Percentiles rank a stretch among this genome's conserved stretches.
These are phyloP conservation scores for Ophion ellenae DNA, from an alignment of 2,888 invertebrate species.

Conservation along the genomic window DNA sequence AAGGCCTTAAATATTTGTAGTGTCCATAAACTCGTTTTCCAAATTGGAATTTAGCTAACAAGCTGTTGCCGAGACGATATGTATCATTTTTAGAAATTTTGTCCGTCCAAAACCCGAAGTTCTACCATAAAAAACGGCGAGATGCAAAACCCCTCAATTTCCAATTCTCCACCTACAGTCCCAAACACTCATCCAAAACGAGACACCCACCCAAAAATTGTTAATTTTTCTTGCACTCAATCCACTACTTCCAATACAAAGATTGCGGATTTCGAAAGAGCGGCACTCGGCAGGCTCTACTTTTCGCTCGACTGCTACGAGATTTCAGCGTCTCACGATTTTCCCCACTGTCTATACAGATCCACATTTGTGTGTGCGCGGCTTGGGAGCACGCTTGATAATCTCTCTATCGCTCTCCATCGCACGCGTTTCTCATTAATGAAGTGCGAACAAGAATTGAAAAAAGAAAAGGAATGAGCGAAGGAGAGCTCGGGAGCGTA, in stretches of 20 bases:
- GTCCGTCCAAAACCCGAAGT: too few relatives aligned
- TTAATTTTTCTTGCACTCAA: background rate
- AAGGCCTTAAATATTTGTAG: too few relatives aligned
- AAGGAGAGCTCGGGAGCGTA: slow-evolving; percentile 23
- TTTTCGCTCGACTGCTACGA: background rate
- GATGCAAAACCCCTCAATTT: background rate
- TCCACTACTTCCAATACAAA: slow-evolving; percentile 19
- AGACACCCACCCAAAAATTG: background rate
- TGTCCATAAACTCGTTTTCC: too few relatives aligned
- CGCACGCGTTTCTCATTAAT: slow-evolving; percentile 58
- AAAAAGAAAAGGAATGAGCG: slow-evolving; percentile 36
- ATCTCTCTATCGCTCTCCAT: slow-evolving; percentile 46
- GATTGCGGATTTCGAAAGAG: slow-evolving; percentile 26
- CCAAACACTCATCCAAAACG: background rate
- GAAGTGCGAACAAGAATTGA: slow-evolving; percentile 58
- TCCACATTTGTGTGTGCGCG: background rate
- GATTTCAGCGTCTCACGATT: slow-evolving; percentile 37
- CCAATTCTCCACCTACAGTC: background rate
- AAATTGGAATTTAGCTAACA: too few relatives aligned
- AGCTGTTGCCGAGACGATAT: too few relatives aligned
- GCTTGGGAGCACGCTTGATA: slow-evolving; percentile 10
- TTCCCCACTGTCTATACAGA: background rate
- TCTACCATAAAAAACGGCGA: too few relatives aligned
- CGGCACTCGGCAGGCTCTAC: background rate
- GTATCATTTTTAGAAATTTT: too few relatives aligned